phyloP scores from a whole-genome alignment of 1,140 invertebrate genomes.

The Saxidomus purpurata region DNA sequence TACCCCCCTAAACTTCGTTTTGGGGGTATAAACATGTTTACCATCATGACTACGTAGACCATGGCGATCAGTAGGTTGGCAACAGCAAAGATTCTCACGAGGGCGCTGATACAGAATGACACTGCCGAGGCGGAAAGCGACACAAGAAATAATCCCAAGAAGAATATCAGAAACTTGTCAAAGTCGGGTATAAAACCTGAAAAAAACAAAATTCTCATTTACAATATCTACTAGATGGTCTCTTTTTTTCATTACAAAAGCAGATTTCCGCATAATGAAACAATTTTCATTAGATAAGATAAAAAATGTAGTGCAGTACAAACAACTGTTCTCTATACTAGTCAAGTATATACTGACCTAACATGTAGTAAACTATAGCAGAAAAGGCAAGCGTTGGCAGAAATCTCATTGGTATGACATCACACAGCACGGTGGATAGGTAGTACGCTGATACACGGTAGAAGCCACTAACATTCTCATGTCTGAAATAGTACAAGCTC shows the following conservation, averaged over 20 bases:
- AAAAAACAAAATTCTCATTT: conserved; percentile 42
- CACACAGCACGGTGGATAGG: conserved; percentile 85
- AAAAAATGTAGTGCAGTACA: too few species aligned
- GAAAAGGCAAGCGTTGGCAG: conserved; percentile 83
- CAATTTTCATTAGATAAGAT: too few species aligned
- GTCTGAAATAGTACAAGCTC: conserved; percentile 72
- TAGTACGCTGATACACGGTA: conserved; percentile 86
- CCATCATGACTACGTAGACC: conserved; percentile 86
- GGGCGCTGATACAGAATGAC: conserved; percentile 84
- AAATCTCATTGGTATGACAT: conserved; percentile 84
- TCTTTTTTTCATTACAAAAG: too few species aligned
- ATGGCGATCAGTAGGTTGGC: conserved; percentile 84
- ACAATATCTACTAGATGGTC: background rate
- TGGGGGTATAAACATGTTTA: too few species aligned
- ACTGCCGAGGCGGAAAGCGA: conserved; percentile 82
- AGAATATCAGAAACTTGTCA: conserved; percentile 82
- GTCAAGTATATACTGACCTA: conserved; percentile 76
- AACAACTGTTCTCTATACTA: too few species aligned
- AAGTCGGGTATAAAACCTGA: conserved; percentile 79
- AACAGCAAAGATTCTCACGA: conserved; percentile 81
- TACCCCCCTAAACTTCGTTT: too few species aligned
- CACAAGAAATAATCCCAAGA: conserved; percentile 80
- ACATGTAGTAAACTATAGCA: conserved; percentile 84
- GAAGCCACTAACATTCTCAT: conserved; percentile 86
- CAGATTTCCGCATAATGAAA: too few species aligned